Percentiles rank a stretch among this genome's conserved stretches.
Evolutionary conservation across 2,797 vertebrate genomes (phyloP).

Genomic region (Bradypus variegatus): DNA sequence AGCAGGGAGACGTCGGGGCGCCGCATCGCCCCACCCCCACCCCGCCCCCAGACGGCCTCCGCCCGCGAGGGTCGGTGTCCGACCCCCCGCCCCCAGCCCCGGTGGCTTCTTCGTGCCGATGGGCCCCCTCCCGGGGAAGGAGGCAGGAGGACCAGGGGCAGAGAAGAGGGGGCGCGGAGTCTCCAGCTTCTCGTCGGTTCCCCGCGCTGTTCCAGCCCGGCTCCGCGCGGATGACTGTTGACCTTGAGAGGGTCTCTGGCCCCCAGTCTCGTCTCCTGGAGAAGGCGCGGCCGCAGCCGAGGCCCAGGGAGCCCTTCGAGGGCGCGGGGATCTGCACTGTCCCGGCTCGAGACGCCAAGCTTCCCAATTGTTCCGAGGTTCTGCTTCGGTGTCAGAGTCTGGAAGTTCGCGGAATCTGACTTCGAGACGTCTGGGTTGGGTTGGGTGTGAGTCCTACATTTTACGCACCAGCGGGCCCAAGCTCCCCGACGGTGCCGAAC

Average conservation of each 20-base stretch:
- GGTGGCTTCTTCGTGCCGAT: background rate
- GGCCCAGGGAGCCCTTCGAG: background rate
- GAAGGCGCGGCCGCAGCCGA: too few species aligned
- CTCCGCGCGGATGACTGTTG: too few species aligned
- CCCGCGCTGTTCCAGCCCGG: background rate
- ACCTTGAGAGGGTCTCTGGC: rapidly evolving
- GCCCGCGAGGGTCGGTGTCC: background rate
- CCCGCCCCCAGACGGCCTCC: background rate
- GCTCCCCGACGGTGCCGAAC: background rate
- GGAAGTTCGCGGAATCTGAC: background rate
- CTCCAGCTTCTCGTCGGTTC: too few species aligned
- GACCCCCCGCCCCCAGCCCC: rapidly evolving
- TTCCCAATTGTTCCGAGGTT: background rate
- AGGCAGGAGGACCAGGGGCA: too few species aligned
- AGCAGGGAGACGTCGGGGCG: background rate
- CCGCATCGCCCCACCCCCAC: too few species aligned
- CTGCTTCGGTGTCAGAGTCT: background rate
- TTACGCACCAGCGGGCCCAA: background rate
- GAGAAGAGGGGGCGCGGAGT: too few species aligned
- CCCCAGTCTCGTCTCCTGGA: too few species aligned
- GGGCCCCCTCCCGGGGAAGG: too few species aligned
- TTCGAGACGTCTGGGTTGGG: rapidly evolving
- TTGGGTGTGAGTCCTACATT: background rate
- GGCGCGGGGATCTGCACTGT: background rate
- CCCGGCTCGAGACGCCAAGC: background rate